phyloP scores from a whole-genome alignment of 1,140 invertebrate genomes.

The Orius insidiosus region DNA sequence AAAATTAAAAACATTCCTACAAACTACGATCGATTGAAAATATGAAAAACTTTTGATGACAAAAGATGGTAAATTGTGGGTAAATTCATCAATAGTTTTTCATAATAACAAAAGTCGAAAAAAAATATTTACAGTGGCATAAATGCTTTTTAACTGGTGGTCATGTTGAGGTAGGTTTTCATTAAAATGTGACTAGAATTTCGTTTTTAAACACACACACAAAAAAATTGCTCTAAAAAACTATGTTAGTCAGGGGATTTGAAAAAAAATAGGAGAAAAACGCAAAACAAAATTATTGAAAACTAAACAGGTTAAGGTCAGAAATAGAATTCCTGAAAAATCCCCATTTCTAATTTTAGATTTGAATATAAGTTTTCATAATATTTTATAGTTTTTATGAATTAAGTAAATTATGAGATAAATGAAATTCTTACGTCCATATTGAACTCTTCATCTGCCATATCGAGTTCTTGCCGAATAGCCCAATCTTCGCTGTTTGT shows the following conservation, averaged over 20 bases:
- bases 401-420: slow-evolving; percentile 4
- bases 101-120: background rate
- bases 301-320: slow-evolving; percentile 13
- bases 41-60: background rate
- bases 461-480: slow-evolving; percentile 22
- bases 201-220: background rate
- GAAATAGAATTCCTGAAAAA: slow-evolving; percentile 10
- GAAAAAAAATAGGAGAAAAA: background rate
- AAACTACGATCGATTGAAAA: slow-evolving; percentile 1
- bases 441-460: slow-evolving; percentile 6
- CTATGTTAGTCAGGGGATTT: slow-evolving; percentile 1
- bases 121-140: slow-evolving; percentile 3
- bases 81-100: slow-evolving; percentile 3
- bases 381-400: too few species aligned
- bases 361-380: slow-evolving; percentile 3
- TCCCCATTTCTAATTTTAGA: too few species aligned
- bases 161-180: too few species aligned
- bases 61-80: slow-evolving; percentile 13
- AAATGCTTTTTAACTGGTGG: too few species aligned
- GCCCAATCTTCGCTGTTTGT: slow-evolving; percentile 26
- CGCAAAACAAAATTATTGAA: too few species aligned
- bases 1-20: slow-evolving; percentile 5
- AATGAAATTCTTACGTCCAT: slow-evolving; percentile 15
- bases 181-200: too few species aligned
- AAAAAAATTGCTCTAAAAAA: slow-evolving; percentile 1